phyloP scores from a whole-genome alignment of 2,797 vertebrate species.

The Pyrocephalus nanus region DNA sequence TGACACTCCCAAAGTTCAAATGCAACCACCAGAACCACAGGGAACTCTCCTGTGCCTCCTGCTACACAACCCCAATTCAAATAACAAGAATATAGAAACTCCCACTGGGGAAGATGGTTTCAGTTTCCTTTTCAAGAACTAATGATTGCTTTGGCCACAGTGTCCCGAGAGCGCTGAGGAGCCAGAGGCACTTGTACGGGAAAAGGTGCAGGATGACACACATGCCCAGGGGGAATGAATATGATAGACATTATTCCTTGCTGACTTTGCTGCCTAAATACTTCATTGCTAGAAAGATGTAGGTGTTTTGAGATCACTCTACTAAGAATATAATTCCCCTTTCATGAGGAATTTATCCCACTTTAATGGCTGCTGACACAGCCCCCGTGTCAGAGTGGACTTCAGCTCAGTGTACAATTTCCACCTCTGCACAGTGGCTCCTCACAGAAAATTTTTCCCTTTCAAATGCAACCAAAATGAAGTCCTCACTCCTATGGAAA shows the following conservation, averaged over 20 bases:
- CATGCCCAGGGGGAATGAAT: neutral
- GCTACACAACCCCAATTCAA: neutral
- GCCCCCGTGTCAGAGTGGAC: fast-evolving
- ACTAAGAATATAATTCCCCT: neutral
- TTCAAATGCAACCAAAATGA: neutral
- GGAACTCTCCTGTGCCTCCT: neutral
- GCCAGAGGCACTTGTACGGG: neutral
- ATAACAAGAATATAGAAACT: neutral
- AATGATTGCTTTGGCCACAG: conserved; percentile 25
- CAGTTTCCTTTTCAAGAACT: neutral
- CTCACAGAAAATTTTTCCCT: neutral
- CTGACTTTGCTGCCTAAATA: neutral
- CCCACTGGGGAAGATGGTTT: neutral
- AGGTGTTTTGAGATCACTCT: neutral
- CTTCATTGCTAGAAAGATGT: neutral
- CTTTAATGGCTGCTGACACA: neutral
- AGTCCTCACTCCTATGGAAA: neutral
- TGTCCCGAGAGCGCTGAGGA: neutral
- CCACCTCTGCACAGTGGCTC: neutral
- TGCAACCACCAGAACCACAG: neutral
- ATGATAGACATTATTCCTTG: neutral
- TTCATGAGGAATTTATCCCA: neutral
- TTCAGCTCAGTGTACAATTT: neutral
- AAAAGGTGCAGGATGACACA: neutral
- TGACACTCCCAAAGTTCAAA: neutral